phyloP scores from a whole-genome alignment of 2,113 vertebrate species.

The Anseranas semipalmata region DNA sequence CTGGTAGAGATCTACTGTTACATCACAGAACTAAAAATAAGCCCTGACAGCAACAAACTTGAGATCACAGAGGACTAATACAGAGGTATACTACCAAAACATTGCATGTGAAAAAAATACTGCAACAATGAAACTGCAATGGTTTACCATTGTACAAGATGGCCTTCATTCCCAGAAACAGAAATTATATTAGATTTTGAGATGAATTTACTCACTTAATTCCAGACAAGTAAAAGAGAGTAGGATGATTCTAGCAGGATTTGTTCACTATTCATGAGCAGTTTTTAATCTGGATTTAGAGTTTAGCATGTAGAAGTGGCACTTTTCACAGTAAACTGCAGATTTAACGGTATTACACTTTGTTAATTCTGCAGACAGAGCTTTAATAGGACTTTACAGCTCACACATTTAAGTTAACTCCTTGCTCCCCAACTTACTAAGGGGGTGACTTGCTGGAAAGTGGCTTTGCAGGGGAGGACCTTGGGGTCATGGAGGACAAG shows the following conservation, averaged over 20 bases:
- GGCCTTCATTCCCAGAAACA: background rate
- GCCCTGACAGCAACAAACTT: background rate
- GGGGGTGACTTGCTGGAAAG: too few relatives aligned
- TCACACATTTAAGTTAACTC: background rate
- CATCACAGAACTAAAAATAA: background rate
- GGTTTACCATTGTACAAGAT: background rate
- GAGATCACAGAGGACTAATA: background rate
- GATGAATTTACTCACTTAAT: background rate
- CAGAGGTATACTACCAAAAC: background rate
- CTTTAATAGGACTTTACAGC: background rate
- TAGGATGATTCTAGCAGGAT: constrained; percentile 1
- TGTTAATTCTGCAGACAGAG: constrained; percentile 34
- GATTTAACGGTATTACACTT: constrained; percentile 50
- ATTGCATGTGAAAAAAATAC: accelerated
- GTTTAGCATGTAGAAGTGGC: constrained; percentile 15
- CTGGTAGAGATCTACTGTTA: background rate
- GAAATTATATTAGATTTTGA: background rate
- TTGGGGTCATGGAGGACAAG: too few relatives aligned
- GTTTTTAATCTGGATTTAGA: constrained; percentile 63
- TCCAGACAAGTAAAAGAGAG: background rate
- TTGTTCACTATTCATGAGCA: constrained; percentile 8
- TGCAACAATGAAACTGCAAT: background rate
- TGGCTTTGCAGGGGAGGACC: too few relatives aligned
- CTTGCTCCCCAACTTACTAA: background rate
- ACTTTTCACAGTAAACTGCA: constrained; percentile 39